phyloP scores from a whole-genome alignment of 2,113 vertebrate genomes.

The Setophaga kirtlandii region DNA sequence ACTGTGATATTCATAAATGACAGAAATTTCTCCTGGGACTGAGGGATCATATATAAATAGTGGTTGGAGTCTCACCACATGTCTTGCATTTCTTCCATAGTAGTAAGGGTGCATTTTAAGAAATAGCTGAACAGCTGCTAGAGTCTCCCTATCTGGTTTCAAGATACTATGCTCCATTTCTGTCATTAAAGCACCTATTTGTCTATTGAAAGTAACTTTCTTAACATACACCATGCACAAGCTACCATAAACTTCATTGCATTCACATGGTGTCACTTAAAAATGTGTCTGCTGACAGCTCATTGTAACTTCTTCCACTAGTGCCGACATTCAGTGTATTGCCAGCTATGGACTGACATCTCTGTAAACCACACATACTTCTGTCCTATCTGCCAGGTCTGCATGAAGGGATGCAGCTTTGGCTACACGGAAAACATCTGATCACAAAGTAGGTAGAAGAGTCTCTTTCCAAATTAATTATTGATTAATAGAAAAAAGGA shows the following conservation, averaged over 20 bases:
- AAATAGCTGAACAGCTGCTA: conserved; percentile 63
- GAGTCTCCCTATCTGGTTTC: conserved; percentile 51
- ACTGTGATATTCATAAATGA: conserved; percentile 22
- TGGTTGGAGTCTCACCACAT: conserved; percentile 44
- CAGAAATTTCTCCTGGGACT: background rate
- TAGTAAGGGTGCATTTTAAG: conserved; percentile 50
- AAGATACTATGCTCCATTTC: conserved; percentile 42
- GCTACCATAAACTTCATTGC: background rate
- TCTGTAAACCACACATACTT: background rate
- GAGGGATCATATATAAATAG: conserved; percentile 60
- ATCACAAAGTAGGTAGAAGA: background rate
- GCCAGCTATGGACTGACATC: background rate
- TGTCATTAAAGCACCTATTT: conserved; percentile 44
- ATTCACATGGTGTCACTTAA: conserved; percentile 34
- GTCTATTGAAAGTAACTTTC: conserved; percentile 31
- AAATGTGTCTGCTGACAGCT: background rate
- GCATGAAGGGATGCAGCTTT: background rate
- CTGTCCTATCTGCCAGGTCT: background rate
- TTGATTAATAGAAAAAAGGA: background rate
- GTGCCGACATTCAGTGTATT: background rate
- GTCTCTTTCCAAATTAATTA: background rate
- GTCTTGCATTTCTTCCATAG: conserved; percentile 59
- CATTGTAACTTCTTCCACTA: background rate
- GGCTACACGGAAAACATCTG: background rate
- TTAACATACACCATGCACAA: background rate